A percentile compares a stretch with the other conserved stretches of the same genome.
phyloP scores from a whole-genome alignment of 2,888 invertebrate species.

The Eutolmus rufibarbis region DNA sequence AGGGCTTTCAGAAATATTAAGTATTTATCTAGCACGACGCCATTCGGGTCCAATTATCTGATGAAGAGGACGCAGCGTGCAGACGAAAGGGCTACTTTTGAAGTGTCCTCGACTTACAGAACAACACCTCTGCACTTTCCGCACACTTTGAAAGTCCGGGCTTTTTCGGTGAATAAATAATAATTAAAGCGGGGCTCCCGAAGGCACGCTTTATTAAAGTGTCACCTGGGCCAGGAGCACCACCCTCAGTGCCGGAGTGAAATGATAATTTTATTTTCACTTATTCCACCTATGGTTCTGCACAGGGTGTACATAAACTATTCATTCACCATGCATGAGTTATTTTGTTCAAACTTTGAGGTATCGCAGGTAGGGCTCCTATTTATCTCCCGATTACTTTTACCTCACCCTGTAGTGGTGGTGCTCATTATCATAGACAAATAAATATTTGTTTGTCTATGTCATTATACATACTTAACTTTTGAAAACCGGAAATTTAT shows the following conservation, averaged over 20 bases:
- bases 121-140: background rate
- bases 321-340: background rate
- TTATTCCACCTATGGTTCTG: background rate
- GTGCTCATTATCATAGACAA: no score
- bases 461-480: no score
- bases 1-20: background rate
- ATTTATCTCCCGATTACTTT: background rate
- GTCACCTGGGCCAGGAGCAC: background rate
- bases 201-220: background rate
- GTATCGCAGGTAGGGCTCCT: background rate
- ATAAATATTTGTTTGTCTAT: no score
- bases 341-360: background rate
- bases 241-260: background rate
- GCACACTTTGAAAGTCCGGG: background rate
- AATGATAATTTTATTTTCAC: background rate
- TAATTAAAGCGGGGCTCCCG: background rate
- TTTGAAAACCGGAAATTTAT: background rate
- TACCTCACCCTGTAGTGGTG: background rate
- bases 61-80: background rate
- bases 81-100: background rate
- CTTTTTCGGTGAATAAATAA: background rate
- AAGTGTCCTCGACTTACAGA: background rate
- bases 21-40: background rate
- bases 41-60: background rate
- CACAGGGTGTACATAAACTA: background rate